Evolutionary conservation across 1,140 invertebrate genomes (phyloP).

Genomic region (Phthorimaea operculella): DNA sequence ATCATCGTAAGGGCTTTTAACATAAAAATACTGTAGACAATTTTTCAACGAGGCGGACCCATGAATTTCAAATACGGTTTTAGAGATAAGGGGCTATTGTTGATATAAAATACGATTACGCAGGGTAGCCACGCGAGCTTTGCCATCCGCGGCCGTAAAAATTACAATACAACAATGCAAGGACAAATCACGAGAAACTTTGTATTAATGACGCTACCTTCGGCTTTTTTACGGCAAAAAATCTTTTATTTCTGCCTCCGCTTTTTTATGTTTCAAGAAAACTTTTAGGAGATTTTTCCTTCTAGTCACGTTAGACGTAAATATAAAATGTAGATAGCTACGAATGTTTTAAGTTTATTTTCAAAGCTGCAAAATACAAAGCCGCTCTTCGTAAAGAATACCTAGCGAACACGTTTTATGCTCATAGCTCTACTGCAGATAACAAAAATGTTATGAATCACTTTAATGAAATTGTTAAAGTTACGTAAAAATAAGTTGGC

Average conservation of each 20-base stretch:
- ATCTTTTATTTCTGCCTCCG: constrained; percentile 23
- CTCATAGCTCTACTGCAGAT: too few species aligned
- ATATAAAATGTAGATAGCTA: not conserved
- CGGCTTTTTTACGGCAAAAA: constrained; percentile 25
- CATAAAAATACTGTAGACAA: constrained; percentile 45
- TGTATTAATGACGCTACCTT: constrained; percentile 41
- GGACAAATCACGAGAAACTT: constrained; percentile 50
- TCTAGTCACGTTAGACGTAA: too few species aligned
- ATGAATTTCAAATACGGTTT: constrained; percentile 53
- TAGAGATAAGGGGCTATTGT: constrained; percentile 48
- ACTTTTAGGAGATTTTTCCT: not conserved
- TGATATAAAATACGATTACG: constrained; percentile 56
- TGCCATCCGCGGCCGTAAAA: constrained; percentile 39
- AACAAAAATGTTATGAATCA: too few species aligned
- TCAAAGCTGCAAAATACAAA: not conserved
- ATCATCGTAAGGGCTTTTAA: constrained; percentile 36
- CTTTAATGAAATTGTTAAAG: too few species aligned
- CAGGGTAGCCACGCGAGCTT: constrained; percentile 42
- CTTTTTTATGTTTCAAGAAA: constrained; percentile 12
- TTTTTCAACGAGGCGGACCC: constrained; percentile 41
- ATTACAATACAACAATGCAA: constrained; percentile 50
- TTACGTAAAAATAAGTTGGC: too few species aligned
- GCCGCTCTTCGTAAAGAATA: not conserved
- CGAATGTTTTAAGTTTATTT: not conserved
- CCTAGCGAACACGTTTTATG: not conserved